A percentile compares a stretch with the other conserved stretches of the same genome.
These are phyloP conservation scores for Eupithecia pulchellata DNA, from an alignment of 2,888 invertebrate species.

Conservation along the genomic window DNA sequence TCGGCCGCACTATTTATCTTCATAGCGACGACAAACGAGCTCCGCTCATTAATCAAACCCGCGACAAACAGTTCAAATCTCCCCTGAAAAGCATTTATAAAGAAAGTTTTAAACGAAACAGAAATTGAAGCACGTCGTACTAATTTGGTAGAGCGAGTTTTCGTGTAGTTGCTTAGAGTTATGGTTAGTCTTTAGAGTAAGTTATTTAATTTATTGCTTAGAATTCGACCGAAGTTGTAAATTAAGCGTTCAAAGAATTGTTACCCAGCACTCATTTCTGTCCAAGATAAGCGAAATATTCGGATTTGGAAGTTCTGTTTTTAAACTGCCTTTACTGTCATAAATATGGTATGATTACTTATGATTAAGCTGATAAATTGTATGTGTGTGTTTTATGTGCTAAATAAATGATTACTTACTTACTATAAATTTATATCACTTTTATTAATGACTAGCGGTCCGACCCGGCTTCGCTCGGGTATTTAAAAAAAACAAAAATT, in stretches of 20 bases:
- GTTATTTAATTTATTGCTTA: constrained; percentile 21
- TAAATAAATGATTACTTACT: too few species aligned
- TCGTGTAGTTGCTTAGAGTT: constrained; percentile 20
- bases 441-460: too few species aligned
- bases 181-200: constrained; percentile 6
- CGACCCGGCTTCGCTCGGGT: too few species aligned
- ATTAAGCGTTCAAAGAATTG: constrained; percentile 17
- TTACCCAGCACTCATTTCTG: not conserved
- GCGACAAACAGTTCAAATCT: constrained; percentile 48
- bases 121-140: constrained; percentile 26
- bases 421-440: not conserved
- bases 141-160: constrained; percentile 20
- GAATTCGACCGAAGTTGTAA: constrained; percentile 34
- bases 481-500: too few species aligned
- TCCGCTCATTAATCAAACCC: constrained; percentile 61
- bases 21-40: constrained; percentile 58
- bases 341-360: too few species aligned
- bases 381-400: too few species aligned
- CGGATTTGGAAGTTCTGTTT: not conserved
- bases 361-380: too few species aligned
- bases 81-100: constrained; percentile 34
- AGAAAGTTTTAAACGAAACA: constrained; percentile 30
- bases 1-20: constrained; percentile 59
- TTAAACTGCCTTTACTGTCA: not conserved
- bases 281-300: not conserved